phyloP scores from a whole-genome alignment of 2,113 vertebrate genomes.

The Bufo gargarizans region DNA sequence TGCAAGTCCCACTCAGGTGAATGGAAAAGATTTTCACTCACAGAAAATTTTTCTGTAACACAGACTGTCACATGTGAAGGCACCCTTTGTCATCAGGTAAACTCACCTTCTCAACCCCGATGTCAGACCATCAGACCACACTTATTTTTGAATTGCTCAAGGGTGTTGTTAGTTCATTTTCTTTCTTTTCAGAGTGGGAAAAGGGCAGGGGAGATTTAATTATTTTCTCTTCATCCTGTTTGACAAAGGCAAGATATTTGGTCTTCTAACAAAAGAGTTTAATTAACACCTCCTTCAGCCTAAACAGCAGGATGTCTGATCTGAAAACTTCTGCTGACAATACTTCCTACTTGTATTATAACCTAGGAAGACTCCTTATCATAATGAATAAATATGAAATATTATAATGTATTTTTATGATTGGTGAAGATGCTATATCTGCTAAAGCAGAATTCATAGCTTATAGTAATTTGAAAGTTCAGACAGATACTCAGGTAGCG shows the following conservation, averaged over 20 bases:
- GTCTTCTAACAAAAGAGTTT: conserved; percentile 37
- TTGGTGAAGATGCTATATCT: background rate
- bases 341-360: background rate
- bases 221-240: conserved; percentile 14
- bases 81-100: background rate
- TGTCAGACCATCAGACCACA: background rate
- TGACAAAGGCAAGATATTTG: background rate
- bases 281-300: conserved; percentile 30
- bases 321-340: background rate
- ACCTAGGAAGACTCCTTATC: background rate
- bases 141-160: background rate
- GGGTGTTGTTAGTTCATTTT: background rate
- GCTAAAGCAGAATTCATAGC: too few relatives aligned
- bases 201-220: background rate
- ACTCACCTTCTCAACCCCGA: background rate
- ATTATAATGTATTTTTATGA: background rate
- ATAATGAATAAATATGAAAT: background rate
- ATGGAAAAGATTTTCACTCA: too few relatives aligned
- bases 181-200: background rate
- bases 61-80: too few relatives aligned
- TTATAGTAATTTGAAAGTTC: too few relatives aligned
- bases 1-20: too few relatives aligned
- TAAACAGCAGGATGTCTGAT: conserved; percentile 6
- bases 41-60: too few relatives aligned
- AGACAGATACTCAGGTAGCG: too few relatives aligned